Conservation (phyloP, 2,113 vertebrate species). For the Dicerorhinus sumatrensis region DNA sequence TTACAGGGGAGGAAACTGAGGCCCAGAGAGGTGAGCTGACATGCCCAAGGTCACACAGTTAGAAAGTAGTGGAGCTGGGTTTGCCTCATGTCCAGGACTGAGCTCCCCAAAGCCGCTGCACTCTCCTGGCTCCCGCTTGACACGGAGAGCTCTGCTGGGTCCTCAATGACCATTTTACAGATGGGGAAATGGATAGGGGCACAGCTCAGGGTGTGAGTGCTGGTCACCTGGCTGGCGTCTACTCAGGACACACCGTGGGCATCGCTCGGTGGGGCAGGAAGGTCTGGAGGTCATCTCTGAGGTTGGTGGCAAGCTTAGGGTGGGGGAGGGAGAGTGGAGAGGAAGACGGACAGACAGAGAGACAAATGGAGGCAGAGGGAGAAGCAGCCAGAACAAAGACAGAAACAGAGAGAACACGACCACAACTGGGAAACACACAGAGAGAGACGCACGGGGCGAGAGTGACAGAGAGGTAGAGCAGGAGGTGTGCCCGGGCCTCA, state of each 20-base stretch:
- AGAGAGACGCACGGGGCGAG: not conserved
- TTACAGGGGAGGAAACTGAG: not conserved
- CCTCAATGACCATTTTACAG: not conserved
- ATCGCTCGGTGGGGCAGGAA: not conserved
- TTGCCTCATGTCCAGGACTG: not conserved
- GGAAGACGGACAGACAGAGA: not conserved
- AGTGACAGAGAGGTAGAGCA: accelerated
- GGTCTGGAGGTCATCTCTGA: not conserved
- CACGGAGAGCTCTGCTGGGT: accelerated
- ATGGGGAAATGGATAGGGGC: not conserved
- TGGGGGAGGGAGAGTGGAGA: too few species aligned
- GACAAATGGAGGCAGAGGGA: not conserved
- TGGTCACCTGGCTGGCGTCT: not conserved
- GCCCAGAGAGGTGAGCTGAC: not conserved
- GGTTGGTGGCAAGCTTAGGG: not conserved
- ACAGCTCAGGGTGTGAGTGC: not conserved
- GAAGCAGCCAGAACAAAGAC: not conserved
- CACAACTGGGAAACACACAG: not conserved
- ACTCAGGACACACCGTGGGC: not conserved
- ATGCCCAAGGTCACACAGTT: not conserved
- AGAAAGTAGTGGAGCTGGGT: not conserved
- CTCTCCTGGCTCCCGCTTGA: not conserved
- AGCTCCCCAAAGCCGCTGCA: not conserved
- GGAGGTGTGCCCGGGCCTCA: accelerated
- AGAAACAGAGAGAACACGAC: not conserved